Base-by-base conservation (phyloP, 2,888 invertebrate species). In the Pollenia griseotomentosa region DNA sequence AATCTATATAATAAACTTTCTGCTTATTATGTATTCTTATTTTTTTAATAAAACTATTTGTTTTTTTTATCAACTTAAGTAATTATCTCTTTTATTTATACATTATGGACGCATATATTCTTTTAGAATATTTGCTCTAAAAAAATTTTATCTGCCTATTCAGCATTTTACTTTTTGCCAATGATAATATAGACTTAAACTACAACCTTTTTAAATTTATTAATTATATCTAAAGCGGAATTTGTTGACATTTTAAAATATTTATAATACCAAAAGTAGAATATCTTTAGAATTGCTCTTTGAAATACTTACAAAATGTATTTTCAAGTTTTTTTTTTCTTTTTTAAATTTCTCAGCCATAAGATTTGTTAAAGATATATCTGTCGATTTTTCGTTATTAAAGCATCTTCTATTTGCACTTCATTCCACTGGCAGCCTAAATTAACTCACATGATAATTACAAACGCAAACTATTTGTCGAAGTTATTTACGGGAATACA, bases 381-480 rank as follows among this genome's bases (percentile, higher is more conserved):
- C 16, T n/a, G 16, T 40, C 16, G 40, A 16, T 55, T 16, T 55
- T 33, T 40, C 40, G 40, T 55, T 46, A 33, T 33, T 6, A 33
- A 33, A 33, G 46, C 46, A 59, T 79, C 33, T 53, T 79, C n/a
- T 61, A 63, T 65, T 83, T 63, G 55, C 57, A 84, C 61, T 80
- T 74, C 33, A 63, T 70, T 61, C 42, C 23, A 74, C 53, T 61
- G 79, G n/a, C 73, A 79, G 78, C 84, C 78, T 68, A 80, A 74
- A 85, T 85, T 75, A 75, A 71, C 87, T 85, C 86, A 88, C 77
- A 85, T 88, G 89, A 88, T 89, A 89, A 89, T 88, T 87, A 86
- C 86, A 90, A 89, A 87, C 81, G 87, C 88, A 87, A 86, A 87
- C 81, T 77, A 81, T 83, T n/a, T n/a, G n/a, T n/a, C n/a, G n/a